Evolutionary conservation across 2,113 vertebrate genomes (phyloP), one percentile per base, ranked within the genome.

Genomic region (Leucopsar rothschildi): DNA sequence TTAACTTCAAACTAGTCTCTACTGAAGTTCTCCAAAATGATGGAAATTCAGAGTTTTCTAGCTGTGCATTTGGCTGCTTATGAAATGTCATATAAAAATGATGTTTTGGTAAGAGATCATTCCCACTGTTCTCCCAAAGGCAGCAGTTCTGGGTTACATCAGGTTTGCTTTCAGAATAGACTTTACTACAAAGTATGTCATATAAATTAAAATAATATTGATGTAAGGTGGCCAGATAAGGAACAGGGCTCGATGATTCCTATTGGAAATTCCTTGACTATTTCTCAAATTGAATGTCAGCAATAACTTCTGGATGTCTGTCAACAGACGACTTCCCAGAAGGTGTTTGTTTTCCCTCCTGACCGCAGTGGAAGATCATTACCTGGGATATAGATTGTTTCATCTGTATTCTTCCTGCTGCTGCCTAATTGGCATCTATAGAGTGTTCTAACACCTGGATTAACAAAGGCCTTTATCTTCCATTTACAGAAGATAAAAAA

Each of bases 11-110:
- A 70, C 65, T 44, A 79, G 73, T 82, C 80, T 84, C 29, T 80
- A 20, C 85, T 87, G 80, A 93, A 93, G 56, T 90, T 93, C 55
- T 92, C 59, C 61, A 68, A 76, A 88, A 89, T 87, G 91, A 92
- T 95, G 82, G 87, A 89, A 97, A 91, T 95, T 89, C 63, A 90
- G 78, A 20, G 47, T 86, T 94, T 71, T 37, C 60, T 66, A 70
- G 57, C 61, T 76, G 28, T 65, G 86, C 42, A 15, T 88, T 92
- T 91, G 79, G 25, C 63, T 96, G 88, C 73, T 91, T 91, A 70
- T 47, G 77, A 64, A 95, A 88, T 9, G 35, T 75, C 92, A 64
- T 14, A 49, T 87, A 87, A 95, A 97, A 93, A 86, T 82, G 72
- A 88, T 81, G 35, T 70, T 92, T 95, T 73, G 63, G 23, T 94